Evolutionary conservation across 2,888 invertebrate species (phyloP).

Genomic region (Oxytorus armatus): DNA sequence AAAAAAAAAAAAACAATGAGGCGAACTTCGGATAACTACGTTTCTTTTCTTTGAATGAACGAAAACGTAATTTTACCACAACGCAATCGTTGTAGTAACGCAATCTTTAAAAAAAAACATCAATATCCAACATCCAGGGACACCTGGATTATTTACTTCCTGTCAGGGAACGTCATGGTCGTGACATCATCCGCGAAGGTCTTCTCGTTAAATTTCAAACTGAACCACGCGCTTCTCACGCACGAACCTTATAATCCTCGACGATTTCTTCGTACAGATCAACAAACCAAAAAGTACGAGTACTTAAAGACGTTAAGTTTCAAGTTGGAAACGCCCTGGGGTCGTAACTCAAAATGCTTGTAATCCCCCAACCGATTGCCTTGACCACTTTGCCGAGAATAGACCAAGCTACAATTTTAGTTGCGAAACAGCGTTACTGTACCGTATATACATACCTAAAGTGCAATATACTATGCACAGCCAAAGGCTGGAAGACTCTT

Average conservation of each 20-base stretch:
- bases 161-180: constrained; percentile 45
- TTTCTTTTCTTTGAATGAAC: background rate
- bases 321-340: constrained; percentile 48
- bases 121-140: constrained; percentile 55
- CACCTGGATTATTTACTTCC: constrained; percentile 61
- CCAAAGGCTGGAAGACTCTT: constrained; percentile 52
- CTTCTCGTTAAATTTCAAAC: constrained; percentile 20
- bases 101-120: constrained; percentile 25
- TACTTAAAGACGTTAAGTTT: background rate
- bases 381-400: constrained; percentile 71
- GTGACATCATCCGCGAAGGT: constrained; percentile 57
- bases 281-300: constrained; percentile 2
- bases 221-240: background rate
- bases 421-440: constrained; percentile 60
- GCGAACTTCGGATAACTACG: too few relatives aligned
- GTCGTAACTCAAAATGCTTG: constrained; percentile 60
- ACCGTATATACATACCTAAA: constrained; percentile 22
- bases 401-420: constrained; percentile 60
- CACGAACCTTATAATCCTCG: background rate
- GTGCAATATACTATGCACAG: constrained; percentile 3
- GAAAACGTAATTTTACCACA: background rate
- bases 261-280: background rate
- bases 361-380: constrained; percentile 63
- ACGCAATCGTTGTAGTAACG: background rate
- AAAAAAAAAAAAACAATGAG: background rate